Base-by-base conservation (phyloP, 2,888 invertebrate species). In the Bursaphelenchus okinawaensis region DNA sequence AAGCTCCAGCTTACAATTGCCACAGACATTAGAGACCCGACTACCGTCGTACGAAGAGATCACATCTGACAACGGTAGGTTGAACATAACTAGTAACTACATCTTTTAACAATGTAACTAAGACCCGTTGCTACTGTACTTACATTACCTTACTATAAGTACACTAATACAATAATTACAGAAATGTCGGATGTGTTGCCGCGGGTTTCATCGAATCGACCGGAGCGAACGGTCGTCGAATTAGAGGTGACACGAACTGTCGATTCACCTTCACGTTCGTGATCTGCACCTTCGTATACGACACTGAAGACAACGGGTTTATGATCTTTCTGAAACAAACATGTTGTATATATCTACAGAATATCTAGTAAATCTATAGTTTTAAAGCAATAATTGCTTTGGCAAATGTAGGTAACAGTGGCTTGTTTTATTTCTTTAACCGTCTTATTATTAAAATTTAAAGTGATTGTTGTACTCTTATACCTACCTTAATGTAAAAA, bases 11-110 rank as follows among this genome's bases (percentile, higher is more conserved):
- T 40, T 40, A 6, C 40, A 40, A 40, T 40, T 40, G n/a, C 60
- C 60, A n/a, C 52, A 50, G n/a, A 9, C 50, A 12, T 23, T 20
- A 9, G 4, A 52, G 19, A 20, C 16, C 12, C 54, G 60, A 22
- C 27, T 59, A 20, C 60, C 60, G 2, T 59, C 60, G 9, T 59
- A 59, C 52, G 60, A 59, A 29, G 60, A 59, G 52, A 26, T 59
- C 4, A 27, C 27, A 20, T 19, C 51, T 9, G 60, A 59, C 19
- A n/a, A 12, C 3, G 54, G 54, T 54, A 54, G 16, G 7, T 16
- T 8, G 16, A 52, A 29, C 40, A 40, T n/a, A n/a, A n/a, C n/a
- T n/a, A n/a, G n/a, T n/a, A n/a, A n/a, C n/a, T n/a, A n/a, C n/a
- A n/a, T n/a, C n/a, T n/a, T n/a, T n/a, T n/a, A n/a, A n/a, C n/a